Conservation (phyloP, 2,888 invertebrate species). For the Homarus gammarus region DNA sequence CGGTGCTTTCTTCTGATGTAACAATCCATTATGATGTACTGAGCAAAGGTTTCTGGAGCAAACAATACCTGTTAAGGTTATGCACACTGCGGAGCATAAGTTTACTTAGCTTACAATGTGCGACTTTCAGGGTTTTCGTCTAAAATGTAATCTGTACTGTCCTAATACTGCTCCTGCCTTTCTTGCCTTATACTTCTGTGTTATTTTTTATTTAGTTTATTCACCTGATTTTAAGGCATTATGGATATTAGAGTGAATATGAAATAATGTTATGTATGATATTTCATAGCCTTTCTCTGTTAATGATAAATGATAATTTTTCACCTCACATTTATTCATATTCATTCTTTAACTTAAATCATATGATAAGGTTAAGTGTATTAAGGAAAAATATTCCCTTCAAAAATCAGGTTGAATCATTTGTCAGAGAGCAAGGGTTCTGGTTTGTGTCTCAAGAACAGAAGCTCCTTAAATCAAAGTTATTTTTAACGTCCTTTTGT, state of each 20-base stretch:
- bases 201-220: slow-evolving; percentile 53
- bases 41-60: slow-evolving; percentile 39
- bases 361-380: slow-evolving; percentile 17
- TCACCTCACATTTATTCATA: slow-evolving; percentile 3
- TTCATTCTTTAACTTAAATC: slow-evolving; percentile 35
- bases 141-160: slow-evolving; percentile 41
- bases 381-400: slow-evolving; percentile 9
- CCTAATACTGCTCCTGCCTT: slow-evolving; percentile 62
- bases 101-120: slow-evolving; percentile 43
- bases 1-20: slow-evolving; percentile 62
- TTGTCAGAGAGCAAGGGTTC: slow-evolving; percentile 52
- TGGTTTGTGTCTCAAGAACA: slow-evolving; percentile 39
- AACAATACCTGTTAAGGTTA: slow-evolving; percentile 22
- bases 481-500: slow-evolving; percentile 18
- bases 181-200: slow-evolving; percentile 51
- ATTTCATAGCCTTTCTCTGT: slow-evolving; percentile 16
- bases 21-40: slow-evolving; percentile 34
- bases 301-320: slow-evolving; percentile 19
- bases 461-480: slow-evolving; percentile 12
- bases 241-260: slow-evolving; percentile 68
- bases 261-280: slow-evolving; percentile 33
- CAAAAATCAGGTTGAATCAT: slow-evolving; percentile 29
- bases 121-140: slow-evolving; percentile 11
- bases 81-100: slow-evolving; percentile 28
- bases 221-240: slow-evolving; percentile 66